Evolutionary conservation across 2,113 vertebrate genomes (phyloP), one percentile per base, ranked within the genome.

Genomic region (Peromyscus leucopus): DNA sequence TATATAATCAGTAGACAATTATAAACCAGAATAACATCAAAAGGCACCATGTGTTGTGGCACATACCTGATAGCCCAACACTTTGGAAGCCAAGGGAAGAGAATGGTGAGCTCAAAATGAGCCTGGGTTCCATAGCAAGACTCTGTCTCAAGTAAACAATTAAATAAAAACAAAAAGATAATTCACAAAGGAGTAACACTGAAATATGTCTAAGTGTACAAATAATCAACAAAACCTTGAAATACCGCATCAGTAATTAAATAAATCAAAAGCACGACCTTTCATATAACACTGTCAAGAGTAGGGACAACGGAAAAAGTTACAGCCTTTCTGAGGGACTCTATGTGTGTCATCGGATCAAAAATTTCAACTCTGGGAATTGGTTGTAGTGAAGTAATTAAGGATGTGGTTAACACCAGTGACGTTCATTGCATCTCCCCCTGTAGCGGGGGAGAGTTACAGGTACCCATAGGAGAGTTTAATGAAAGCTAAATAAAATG

Each of bases 221-320:
- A 84, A 94, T 91, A 46, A 85, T 39, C n/a, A 82, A 84, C 11
- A 91, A 79, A 94, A 88, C 28, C 88, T 28, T 33, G 83, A 82
- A 79, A 55, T n/a, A 31, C 16, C 0, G 88, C 5, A 82, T 36
- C 65, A 74, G 21, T 71, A 89, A 82, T 48, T 63, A 82, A 85
- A 83, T 69, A 42, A 86, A 67, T 80, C 55, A 61, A 59, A 21
- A 76, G 90, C 59, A 91, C 63, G 2, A 59, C 39, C 61, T 87
- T 39, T 78, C 33, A 55, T n/a, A 75, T 16, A 91, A 80, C 74
- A 69, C 39, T 80, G 19, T 3, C 51, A 94, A 85, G 15, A 71
- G 5, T 79, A 59, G 4, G 42, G 26, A 88, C 2, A 59, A 36
- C 63, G 31, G 26, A n/a, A 76, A 46, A 24, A 51, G 61, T 46